phyloP scores from a whole-genome alignment of 2,113 vertebrate genomes.

The Dicerorhinus sumatrensis region DNA sequence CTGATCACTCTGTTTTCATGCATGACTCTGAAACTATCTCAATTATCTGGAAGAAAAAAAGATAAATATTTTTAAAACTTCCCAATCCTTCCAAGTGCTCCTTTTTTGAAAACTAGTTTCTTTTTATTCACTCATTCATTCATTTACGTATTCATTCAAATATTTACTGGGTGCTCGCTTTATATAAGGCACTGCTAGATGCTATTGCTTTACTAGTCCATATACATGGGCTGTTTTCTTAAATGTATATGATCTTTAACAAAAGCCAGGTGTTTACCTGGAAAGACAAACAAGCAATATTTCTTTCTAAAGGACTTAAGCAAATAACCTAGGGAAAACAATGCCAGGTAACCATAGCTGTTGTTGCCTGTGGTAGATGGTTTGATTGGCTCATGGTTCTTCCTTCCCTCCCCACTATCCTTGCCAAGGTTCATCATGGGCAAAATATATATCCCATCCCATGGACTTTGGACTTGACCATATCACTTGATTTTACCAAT shows the following conservation, averaged over 20 bases:
- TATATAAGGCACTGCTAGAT: not conserved
- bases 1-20: not conserved
- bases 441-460: not conserved
- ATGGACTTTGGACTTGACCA: not conserved
- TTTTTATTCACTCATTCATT: not conserved
- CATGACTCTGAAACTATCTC: not conserved
- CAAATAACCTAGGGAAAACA: not conserved
- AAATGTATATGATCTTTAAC: constrained; percentile 14
- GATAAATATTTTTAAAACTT: not conserved
- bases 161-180: not conserved
- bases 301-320: not conserved
- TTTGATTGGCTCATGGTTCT: not conserved
- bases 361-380: not conserved
- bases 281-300: not conserved
- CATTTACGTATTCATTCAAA: not conserved
- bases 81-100: not conserved
- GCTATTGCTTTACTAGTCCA: not conserved
- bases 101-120: not conserved
- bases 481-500: not conserved
- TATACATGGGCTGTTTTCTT: not conserved
- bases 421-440: not conserved
- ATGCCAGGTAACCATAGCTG: not conserved
- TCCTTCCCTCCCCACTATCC: not conserved
- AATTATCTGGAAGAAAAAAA: not conserved
- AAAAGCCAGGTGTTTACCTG: not conserved